Conservation (phyloP, 92 coral and sea anemone genomes). For the Zoanthus sociatus region DNA sequence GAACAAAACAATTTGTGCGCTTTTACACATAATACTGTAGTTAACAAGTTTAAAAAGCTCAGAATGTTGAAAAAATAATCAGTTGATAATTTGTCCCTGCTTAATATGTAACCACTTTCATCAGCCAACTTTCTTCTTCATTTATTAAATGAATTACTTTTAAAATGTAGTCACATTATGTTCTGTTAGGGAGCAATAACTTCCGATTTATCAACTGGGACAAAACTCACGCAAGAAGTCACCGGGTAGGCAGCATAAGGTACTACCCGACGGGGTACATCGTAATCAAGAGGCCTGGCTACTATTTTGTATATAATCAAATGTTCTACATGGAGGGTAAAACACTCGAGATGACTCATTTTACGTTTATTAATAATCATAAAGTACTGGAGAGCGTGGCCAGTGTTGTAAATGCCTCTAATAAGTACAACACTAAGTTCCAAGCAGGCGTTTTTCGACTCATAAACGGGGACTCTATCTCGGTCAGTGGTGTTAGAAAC, state of each 20-base stretch:
- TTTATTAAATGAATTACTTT: too few species aligned
- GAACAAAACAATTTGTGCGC: too few species aligned
- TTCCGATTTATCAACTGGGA: constrained; percentile 43
- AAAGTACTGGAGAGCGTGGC: constrained; percentile 77
- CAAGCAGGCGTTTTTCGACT: constrained; percentile 90
- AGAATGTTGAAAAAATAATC: too few species aligned
- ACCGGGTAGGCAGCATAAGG: constrained; percentile 43
- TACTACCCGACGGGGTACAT: constrained; percentile 54
- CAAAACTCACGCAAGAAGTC: constrained; percentile 33
- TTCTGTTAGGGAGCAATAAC: constrained; percentile 17
- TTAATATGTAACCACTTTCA: background rate
- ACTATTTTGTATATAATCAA: constrained; percentile 91
- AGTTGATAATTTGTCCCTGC: too few species aligned
- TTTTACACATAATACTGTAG: too few species aligned
- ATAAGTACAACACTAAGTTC: constrained; percentile 80
- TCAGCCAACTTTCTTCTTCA: background rate
- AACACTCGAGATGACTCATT: constrained; percentile 84
- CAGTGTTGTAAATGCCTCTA: constrained; percentile 63
- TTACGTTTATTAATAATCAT: constrained; percentile 69
- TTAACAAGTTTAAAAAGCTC: too few species aligned
- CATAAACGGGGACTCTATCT: constrained; percentile 70
- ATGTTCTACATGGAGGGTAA: constrained; percentile 83
- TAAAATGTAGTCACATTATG: background rate
- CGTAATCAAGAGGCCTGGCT: constrained; percentile 68
- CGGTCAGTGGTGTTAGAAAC: constrained; percentile 72